Base-by-base conservation (phyloP, 2,888 invertebrate species). In the Acleris literana region DNA sequence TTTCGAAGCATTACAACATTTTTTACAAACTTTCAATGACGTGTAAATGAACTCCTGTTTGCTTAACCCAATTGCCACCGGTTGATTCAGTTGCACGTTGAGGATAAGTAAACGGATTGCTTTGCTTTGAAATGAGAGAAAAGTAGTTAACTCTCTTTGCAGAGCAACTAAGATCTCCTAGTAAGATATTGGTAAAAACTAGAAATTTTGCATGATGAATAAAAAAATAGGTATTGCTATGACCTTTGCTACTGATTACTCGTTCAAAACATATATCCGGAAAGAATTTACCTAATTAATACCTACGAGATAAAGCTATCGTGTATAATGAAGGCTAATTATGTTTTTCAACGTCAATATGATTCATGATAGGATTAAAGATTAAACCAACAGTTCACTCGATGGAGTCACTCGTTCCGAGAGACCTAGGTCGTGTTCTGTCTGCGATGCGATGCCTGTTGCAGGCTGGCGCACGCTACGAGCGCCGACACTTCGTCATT, bases 1-100 rank as follows among this genome's bases (percentile, higher is more conserved):
- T 59, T 55, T 65, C 60, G 29, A 55, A 7, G n/a, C 18, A 59
- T 64, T 64, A 53, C 54, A 59, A 64, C 39, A 59, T 48, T 62
- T 59, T 59, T 48, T 22, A 52, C 46, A 59, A 20, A 17, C 5
- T 55, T 60, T 55, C 55, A 55, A 16, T 49, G 53, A 59, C 44
- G 53, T 48, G 48, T 49, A 54, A 53, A 54, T 54, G 48, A 64
- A 59, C 48, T 54, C 25, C 44, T 22, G 54, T 39, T 54, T 25
- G 16, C 39, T 53, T 25, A 25, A 59, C 22, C 13, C 53, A 53
- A 39, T 54, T 48, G 39, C 16, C 3, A 22, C n/a, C 39, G 4
- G 39, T 39, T 33, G 11, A 11, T 11, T 33, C 39, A 39, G 4
- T 4, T 39, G 39, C 33, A 7, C 7, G 7, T 29, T n/a, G n/a